Conservation (phyloP, 2,888 invertebrate genomes). For the Polymixis lichenea region DNA sequence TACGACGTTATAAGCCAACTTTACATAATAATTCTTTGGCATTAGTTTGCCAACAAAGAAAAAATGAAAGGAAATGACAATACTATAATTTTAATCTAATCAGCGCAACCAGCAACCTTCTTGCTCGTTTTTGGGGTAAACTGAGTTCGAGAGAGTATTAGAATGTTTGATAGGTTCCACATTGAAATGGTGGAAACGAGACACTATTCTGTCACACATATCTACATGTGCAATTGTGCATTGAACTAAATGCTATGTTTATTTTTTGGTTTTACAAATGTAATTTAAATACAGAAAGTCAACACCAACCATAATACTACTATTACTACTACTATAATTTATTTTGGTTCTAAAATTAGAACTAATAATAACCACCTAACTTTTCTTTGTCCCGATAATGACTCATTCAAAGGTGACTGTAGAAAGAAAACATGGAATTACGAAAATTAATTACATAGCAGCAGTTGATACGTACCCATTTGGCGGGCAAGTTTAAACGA, state of each 20-base stretch:
- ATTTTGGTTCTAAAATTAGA: slow-evolving; percentile 9
- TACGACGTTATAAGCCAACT: too few relatives aligned
- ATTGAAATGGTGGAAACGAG: neutral
- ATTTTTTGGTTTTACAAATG: too few relatives aligned
- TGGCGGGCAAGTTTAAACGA: slow-evolving; percentile 74
- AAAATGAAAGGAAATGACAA: too few relatives aligned
- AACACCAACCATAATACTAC: neutral
- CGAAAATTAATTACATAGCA: slow-evolving; percentile 72
- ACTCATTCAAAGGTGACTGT: slow-evolving; percentile 52
- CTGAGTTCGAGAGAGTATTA: neutral
- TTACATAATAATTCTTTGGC: too few relatives aligned
- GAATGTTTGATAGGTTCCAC: neutral
- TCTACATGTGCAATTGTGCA: too few relatives aligned
- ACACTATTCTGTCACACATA: too few relatives aligned
- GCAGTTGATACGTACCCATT: slow-evolving; percentile 69
- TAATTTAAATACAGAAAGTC: neutral
- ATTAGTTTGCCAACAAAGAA: too few relatives aligned
- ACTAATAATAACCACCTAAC: neutral
- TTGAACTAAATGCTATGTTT: too few relatives aligned
- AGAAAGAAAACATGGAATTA: slow-evolving; percentile 67
- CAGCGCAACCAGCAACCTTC: neutral
- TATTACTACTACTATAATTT: neutral
- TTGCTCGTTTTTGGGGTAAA: slow-evolving; percentile 22
- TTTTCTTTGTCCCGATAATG: slow-evolving; percentile 44
- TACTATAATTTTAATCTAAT: too few relatives aligned